These are phyloP conservation scores for Ichneumoninae sp. DNA, from an alignment of 2,888 invertebrate species.

Conservation along the genomic window DNA sequence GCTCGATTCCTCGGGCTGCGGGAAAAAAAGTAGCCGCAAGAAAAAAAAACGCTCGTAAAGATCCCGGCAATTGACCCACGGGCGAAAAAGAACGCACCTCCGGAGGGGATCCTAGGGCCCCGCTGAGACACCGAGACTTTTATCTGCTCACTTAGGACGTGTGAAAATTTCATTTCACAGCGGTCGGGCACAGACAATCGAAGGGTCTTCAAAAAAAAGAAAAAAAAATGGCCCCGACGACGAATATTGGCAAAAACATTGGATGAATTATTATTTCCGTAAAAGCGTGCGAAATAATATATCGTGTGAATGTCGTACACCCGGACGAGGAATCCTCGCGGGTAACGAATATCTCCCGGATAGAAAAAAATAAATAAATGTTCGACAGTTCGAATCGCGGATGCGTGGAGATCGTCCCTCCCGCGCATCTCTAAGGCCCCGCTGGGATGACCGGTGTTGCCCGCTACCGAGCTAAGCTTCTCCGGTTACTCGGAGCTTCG, in stretches of 20 bases:
- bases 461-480: constrained; percentile 62
- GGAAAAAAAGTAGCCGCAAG: constrained; percentile 36
- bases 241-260: constrained; percentile 10
- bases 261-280: constrained; percentile 56
- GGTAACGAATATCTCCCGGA: constrained; percentile 13
- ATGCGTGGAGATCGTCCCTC: constrained; percentile 34
- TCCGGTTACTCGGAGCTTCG: constrained; percentile 70
- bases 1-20: constrained; percentile 58
- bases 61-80: constrained; percentile 65
- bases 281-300: constrained; percentile 57
- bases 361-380: constrained; percentile 6
- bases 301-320: constrained; percentile 41
- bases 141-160: constrained; percentile 70
- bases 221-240: constrained; percentile 8
- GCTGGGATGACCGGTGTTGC: background rate
- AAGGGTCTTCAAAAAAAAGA: constrained; percentile 41
- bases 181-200: constrained; percentile 77
- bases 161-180: constrained; percentile 81
- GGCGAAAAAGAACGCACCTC: constrained; percentile 34
- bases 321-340: constrained; percentile 14
- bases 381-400: constrained; percentile 52
- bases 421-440: constrained; percentile 38
- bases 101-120: constrained; percentile 45
- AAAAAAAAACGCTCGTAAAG: constrained; percentile 61
- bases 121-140: constrained; percentile 29